These are phyloP conservation scores for Willowsia nigromaculata DNA, from an alignment of 2,888 invertebrate genomes.

Conservation along the genomic window DNA sequence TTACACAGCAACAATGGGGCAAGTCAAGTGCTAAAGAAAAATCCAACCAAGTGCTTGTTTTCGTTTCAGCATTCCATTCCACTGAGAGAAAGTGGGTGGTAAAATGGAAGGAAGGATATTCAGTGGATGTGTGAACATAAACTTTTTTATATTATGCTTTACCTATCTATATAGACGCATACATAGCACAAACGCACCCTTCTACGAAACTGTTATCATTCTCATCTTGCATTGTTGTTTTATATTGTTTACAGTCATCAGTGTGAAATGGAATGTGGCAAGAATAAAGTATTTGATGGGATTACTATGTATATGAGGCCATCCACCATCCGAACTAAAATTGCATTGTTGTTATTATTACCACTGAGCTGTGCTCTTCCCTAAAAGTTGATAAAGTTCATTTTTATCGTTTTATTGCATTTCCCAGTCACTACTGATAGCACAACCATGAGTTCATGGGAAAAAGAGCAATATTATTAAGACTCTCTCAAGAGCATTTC, in stretches of 20 bases:
- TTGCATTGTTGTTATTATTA: conserved; percentile 15
- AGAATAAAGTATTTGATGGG: not conserved
- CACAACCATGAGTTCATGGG: not conserved
- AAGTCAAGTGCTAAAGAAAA: not conserved
- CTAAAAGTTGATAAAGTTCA: not conserved
- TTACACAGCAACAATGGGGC: not conserved
- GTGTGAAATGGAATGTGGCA: conserved; percentile 59
- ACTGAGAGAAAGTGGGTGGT: conserved; percentile 34
- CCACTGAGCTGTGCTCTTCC: not conserved
- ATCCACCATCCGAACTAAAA: not conserved
- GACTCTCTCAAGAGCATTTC: conserved; percentile 45
- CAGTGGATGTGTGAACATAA: conserved; percentile 9
- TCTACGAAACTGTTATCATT: not conserved
- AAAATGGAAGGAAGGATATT: conserved; percentile 15
- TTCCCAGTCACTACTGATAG: not conserved
- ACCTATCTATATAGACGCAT: not conserved
- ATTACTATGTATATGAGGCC: conserved; percentile 33
- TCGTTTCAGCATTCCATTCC: conserved; percentile 26
- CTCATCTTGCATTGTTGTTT: not conserved
- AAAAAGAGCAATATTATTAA: conserved; percentile 17
- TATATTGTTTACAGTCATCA: conserved; percentile 45
- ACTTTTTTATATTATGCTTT: not conserved
- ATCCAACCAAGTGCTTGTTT: conserved; percentile 5
- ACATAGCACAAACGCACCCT: not conserved
- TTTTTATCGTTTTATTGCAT: conserved; percentile 46